Evolutionary conservation across 2,888 invertebrate genomes (phyloP).

Genomic region (Tinea pellionella): DNA sequence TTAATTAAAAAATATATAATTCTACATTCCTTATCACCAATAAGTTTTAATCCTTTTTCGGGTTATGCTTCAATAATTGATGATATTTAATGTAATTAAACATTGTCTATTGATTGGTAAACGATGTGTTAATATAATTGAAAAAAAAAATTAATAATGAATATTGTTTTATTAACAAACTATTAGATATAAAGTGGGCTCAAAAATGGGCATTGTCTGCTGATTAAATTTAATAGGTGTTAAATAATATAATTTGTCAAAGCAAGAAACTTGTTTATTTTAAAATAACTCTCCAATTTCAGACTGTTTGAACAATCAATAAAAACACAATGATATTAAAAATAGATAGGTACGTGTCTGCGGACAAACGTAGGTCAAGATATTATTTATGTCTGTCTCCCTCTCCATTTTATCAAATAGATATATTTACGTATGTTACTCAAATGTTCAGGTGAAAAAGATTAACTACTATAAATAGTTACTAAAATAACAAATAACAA

Average conservation of each 20-base stretch:
- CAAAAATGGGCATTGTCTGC: no score
- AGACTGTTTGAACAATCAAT: background rate
- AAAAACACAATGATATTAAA: background rate
- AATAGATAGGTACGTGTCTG: background rate
- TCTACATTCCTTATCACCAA: no score
- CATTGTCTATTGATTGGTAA: no score
- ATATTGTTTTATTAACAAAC: no score
- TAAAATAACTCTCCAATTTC: background rate
- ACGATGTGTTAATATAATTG: no score
- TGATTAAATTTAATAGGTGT: background rate
- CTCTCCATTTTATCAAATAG: background rate
- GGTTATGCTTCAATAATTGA: no score
- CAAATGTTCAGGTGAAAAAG: background rate
- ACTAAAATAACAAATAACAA: background rate
- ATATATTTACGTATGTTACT: background rate
- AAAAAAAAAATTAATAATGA: no score
- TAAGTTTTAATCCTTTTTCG: no score
- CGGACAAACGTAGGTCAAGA: background rate
- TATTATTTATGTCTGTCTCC: background rate
- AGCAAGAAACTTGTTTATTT: background rate
- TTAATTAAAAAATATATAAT: no score
- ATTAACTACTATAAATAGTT: background rate
- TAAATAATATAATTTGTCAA: background rate
- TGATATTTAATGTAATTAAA: no score
- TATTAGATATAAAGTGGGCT: no score